Evolutionary conservation across 2,888 invertebrate species (phyloP), one percentile per base, ranked within the genome.

Genomic region (Cataglyphis livida): DNA sequence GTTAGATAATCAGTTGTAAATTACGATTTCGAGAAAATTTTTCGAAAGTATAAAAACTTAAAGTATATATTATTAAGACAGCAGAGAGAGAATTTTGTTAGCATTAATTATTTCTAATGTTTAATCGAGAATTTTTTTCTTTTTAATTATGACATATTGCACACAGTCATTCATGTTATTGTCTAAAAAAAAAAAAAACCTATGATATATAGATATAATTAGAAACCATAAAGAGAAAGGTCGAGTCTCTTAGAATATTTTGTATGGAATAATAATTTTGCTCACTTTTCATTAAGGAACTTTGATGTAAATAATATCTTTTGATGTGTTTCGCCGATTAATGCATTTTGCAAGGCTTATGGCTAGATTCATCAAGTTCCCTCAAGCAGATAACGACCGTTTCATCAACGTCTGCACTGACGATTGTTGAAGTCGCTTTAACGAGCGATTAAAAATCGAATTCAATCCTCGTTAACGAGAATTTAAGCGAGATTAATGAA

Each of bases 401-500:
- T 73, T 74, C 28, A 62, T 74, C 62, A 74, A 61, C n/a, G 62
- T 54, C 66, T 28, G n/a, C 44, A 51, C 54, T 54, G 65, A 75
- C n/a, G 54, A 66, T 66, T 76, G 66, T 76, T 76, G 25, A 54
- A 76, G 32, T 18, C 38, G 38, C 9, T 44, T 74, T 62, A 76
- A 76, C 75, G 66, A 51, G 64, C 25, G n/a, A 66, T 25, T 51
- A 66, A 66, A 65, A 66, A 66, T 75, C 65, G 65, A 44, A 61
- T 76, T 2, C 38, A 28, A 38, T 6, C 35, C 28, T 28, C 54
- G 65, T 76, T 76, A 38, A 66, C 65, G 66, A 66, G 75, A 66
- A 76, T 66, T 65, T 66, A n/a, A 76, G 54, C n/a, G 54, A 76
- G 51, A 66, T 76, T 76, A 66, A 76, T 76, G 75, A 66, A 76